Evolutionary conservation across 1,140 invertebrate species (phyloP), one percentile per base, ranked within the genome.

Genomic region (Pinna nobilis): DNA sequence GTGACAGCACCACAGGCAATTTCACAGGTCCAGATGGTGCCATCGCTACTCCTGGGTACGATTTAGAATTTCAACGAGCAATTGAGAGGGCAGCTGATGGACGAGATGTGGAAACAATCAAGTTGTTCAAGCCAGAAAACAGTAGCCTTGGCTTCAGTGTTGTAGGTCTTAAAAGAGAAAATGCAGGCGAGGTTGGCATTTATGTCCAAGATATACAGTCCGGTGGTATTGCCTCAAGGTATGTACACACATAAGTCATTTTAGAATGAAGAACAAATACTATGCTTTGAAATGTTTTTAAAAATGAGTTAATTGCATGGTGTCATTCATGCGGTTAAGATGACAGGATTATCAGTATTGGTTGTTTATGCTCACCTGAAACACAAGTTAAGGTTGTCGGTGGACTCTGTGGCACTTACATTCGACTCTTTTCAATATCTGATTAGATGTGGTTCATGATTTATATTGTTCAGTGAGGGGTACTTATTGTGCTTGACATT

Each of bases 141-240:
- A 91, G 89, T 49, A 94, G 93, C 74, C 88, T 95, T n/a, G 94
- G 94, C 37, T 94, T 95, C 85, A 94, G 93, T 84, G 94, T 95
- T 5, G 93, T 94, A 68, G 93, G 94, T 13, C 87, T 94, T 53
- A 91, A 92, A 71, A 92, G 90, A 76, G 93, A 94, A 82, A 81
- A 83, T 39, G 67, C 92, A 80, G 93, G 92, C n/a, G 93, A 94
- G 82, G 88, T 94, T 28, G 94, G 94, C 32, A 94, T 95, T 80
- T 95, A 93, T 88, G 90, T 95, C 18, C 93, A 94, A 88, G 93
- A 94, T 82, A 94, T 95, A 78, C 94, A 94, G 86, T 91, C 91
- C 0, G 91, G 90, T 75, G 93, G 94, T 25, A 93, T 94, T 60
- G 94, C 94, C 69, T 93, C 91, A 80, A 91, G 92, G 94, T 95